Conservation (phyloP, 1,140 invertebrate genomes). For the Drosophila kepulauana region DNA sequence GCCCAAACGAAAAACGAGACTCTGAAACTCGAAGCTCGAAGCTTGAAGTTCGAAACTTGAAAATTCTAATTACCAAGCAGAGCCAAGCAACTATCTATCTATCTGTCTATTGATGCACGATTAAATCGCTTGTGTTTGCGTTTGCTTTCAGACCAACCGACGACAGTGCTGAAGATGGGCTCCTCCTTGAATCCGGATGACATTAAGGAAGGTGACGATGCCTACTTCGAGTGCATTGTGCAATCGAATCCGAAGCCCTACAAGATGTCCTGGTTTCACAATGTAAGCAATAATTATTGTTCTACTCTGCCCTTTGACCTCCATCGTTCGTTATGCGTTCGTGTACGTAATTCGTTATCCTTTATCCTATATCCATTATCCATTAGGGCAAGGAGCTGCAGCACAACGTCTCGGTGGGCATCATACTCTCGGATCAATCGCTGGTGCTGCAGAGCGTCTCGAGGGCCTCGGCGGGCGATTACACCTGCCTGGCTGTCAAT, state of each 20-base stretch:
- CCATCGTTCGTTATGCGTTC: neutral
- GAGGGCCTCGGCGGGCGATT: constrained; percentile 91
- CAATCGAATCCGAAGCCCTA: constrained; percentile 92
- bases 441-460: constrained; percentile 93
- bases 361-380: neutral
- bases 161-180: constrained; percentile 91
- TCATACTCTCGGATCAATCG: constrained; percentile 93
- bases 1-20: neutral
- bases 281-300: constrained; percentile 87
- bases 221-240: constrained; percentile 92
- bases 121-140: constrained; percentile 27
- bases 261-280: constrained; percentile 93
- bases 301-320: neutral
- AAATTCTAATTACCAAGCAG: constrained; percentile 58
- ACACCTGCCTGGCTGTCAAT: constrained; percentile 93
- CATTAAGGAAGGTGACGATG: constrained; percentile 94
- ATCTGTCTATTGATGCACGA: neutral
- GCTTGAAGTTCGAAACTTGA: neutral
- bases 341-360: too few species aligned
- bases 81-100: neutral
- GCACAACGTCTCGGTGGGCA: constrained; percentile 91
- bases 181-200: constrained; percentile 91
- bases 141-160: constrained; percentile 88
- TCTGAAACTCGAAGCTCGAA: too few species aligned
- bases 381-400: constrained; percentile 90